phyloP scores from a whole-genome alignment of 2,888 invertebrate genomes.

The Clivina fossor region DNA sequence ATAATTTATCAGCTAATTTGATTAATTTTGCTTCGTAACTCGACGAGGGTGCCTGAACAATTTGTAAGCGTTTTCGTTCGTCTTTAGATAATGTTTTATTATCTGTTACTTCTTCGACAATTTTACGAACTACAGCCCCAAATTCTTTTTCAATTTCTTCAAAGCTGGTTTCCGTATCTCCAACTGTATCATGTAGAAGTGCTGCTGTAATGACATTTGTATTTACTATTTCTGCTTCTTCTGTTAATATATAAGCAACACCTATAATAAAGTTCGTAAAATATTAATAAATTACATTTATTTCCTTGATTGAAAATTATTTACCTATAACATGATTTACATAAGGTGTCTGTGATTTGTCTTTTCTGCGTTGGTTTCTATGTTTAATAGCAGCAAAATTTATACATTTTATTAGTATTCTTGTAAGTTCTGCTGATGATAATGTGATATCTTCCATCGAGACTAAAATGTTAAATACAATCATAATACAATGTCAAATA shows the following conservation, averaged over 20 bases:
- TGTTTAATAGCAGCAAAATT: conserved; percentile 78
- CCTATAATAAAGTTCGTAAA: conserved; percentile 51
- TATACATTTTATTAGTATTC: conserved; percentile 50
- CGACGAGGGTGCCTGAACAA: conserved; percentile 59
- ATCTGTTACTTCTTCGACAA: conserved; percentile 71
- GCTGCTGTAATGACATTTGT: conserved; percentile 66
- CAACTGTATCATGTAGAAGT: conserved; percentile 79
- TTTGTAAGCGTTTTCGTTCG: conserved; percentile 66
- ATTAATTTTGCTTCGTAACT: conserved; percentile 70
- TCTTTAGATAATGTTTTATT: conserved; percentile 67
- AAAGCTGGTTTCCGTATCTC: conserved; percentile 76
- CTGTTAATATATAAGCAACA: conserved; percentile 67
- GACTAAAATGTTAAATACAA: too few relatives aligned
- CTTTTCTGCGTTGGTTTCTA: conserved; percentile 66
- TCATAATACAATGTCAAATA: too few relatives aligned
- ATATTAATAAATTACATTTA: too few relatives aligned
- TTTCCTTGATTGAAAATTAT: too few relatives aligned
- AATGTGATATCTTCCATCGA: too few relatives aligned
- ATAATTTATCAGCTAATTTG: conserved; percentile 79
- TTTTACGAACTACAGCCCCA: conserved; percentile 59
- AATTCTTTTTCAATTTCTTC: conserved; percentile 67
- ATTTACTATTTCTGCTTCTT: conserved; percentile 63
- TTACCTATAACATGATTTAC: conserved; percentile 80
- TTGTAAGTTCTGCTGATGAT: conserved; percentile 1
- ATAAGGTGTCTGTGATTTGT: conserved; percentile 69